These are phyloP conservation scores for Circaetus cinerascens DNA, from an alignment of 2,113 vertebrate genomes.

Conservation along the genomic window DNA sequence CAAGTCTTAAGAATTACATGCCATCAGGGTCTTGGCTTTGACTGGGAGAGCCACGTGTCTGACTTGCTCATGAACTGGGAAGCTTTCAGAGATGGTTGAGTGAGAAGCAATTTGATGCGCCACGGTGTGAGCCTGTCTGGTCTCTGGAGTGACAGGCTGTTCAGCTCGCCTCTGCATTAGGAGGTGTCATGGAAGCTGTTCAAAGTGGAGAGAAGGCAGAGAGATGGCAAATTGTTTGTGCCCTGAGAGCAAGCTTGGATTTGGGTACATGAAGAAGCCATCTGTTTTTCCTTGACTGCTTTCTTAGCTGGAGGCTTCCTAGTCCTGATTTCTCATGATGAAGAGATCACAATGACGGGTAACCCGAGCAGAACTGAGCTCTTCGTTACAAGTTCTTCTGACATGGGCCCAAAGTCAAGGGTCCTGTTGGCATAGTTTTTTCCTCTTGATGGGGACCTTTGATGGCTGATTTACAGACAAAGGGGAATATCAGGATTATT, in stretches of 20 bases:
- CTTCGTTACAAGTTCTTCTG: background rate
- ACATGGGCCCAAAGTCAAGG: background rate
- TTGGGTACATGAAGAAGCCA: background rate
- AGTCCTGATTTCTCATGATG: background rate
- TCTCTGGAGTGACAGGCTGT: background rate
- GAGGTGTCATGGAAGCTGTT: background rate
- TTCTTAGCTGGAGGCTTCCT: slow-evolving; percentile 1
- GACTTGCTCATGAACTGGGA: background rate
- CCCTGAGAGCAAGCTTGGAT: background rate
- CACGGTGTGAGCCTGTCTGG: background rate
- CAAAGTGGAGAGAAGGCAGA: background rate
- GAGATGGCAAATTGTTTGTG: background rate
- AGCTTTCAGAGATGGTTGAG: background rate
- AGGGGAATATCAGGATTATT: background rate
- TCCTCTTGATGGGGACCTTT: background rate
- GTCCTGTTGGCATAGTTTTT: background rate
- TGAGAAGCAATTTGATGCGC: background rate
- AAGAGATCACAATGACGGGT: background rate
- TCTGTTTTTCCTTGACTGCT: slow-evolving; percentile 9
- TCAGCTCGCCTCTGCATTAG: background rate
- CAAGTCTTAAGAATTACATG: background rate
- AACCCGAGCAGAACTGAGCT: background rate
- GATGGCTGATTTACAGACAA: background rate
- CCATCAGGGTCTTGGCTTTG: background rate
- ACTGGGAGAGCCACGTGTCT: background rate